phyloP scores from a whole-genome alignment of 1,140 invertebrate species.

The Sesamia nonagrioides region DNA sequence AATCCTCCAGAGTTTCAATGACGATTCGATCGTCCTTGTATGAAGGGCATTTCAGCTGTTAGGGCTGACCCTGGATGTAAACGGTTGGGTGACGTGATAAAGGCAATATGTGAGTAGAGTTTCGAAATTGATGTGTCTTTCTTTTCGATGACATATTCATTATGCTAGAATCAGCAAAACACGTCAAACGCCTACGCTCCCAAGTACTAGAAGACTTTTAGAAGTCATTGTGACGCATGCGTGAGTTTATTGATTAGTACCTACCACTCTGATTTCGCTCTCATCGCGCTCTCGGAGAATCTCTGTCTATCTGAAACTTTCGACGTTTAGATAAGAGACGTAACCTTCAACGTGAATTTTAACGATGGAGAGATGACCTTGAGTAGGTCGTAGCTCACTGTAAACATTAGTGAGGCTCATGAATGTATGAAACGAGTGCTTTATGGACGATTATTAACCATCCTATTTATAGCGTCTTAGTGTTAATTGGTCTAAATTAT shows the following conservation, averaged over 20 bases:
- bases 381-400: conserved; percentile 12
- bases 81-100: not conserved
- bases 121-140: not conserved
- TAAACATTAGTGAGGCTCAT: conserved; percentile 1
- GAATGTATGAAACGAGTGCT: conserved; percentile 31
- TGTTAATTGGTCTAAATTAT: conserved; percentile 20
- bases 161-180: conserved; percentile 38
- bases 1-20: conserved; percentile 12
- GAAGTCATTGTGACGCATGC: conserved; percentile 79
- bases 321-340: conserved; percentile 42
- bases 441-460: conserved; percentile 14
- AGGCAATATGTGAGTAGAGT: not conserved
- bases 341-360: conserved; percentile 27
- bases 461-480: conserved; percentile 2
- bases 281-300: conserved; percentile 49
- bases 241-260: conserved; percentile 81
- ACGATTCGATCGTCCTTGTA: conserved; percentile 42
- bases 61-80: conserved; percentile 19
- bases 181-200: conserved; percentile 58
- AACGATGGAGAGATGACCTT: conserved; percentile 31
- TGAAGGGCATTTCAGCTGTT: conserved; percentile 45
- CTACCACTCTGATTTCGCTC: conserved; percentile 68
- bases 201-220: conserved; percentile 59
- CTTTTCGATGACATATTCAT: conserved; percentile 31
- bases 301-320: conserved; percentile 39